Percentiles rank a stretch among this genome's conserved stretches.
Conservation (phyloP, 2,888 invertebrate species). For the Zygothrica quintamaculata region DNA sequence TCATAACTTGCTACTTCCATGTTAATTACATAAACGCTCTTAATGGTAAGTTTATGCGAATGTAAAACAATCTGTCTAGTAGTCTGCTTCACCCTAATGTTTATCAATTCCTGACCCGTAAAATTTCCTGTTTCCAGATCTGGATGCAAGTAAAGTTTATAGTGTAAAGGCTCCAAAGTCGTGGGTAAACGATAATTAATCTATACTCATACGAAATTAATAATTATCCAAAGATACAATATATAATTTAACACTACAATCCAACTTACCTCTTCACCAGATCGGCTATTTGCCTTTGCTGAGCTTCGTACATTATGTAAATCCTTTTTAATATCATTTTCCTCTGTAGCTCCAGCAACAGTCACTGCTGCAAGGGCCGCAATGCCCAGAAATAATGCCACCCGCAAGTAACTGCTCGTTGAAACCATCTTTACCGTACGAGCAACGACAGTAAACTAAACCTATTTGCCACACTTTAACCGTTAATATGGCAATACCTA, state of each 20-base stretch:
- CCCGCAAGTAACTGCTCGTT: constrained; percentile 31
- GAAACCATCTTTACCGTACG: constrained; percentile 56
- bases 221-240: no score
- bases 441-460: constrained; percentile 51
- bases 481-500: constrained; percentile 4
- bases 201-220: constrained; percentile 38
- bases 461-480: neutral
- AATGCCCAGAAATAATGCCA: constrained; percentile 59
- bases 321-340: no score
- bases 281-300: constrained; percentile 19
- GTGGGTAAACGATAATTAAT: constrained; percentile 86
- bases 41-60: constrained; percentile 86
- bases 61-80: constrained; percentile 87
- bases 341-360: constrained; percentile 50
- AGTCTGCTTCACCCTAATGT: constrained; percentile 83
- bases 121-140: constrained; percentile 86
- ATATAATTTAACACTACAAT: neutral
- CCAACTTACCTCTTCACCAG: constrained; percentile 41
- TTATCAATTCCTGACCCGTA: constrained; percentile 86
- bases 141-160: constrained; percentile 88
- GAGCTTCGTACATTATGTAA: no score
- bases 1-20: constrained; percentile 39
- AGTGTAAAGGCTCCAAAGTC: constrained; percentile 87
- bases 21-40: constrained; percentile 44
- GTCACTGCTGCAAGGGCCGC: constrained; percentile 57